These are phyloP conservation scores for Melieria picta DNA, from an alignment of 2,888 invertebrate genomes.

Conservation along the genomic window DNA sequence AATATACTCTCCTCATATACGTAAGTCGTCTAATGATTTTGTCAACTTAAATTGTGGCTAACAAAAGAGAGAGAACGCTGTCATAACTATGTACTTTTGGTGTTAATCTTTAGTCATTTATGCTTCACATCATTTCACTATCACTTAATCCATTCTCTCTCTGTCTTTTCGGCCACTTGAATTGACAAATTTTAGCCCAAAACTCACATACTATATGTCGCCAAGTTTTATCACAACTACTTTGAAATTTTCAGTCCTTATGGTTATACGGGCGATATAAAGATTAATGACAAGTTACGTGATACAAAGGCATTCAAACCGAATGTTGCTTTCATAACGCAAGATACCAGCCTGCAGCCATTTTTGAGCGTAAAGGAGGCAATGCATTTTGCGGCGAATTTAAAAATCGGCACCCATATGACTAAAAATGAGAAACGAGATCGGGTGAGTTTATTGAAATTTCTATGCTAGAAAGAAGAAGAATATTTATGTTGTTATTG, in stretches of 20 bases:
- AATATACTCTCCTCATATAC: slow-evolving; percentile 90
- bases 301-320: slow-evolving; percentile 76
- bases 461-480: not conserved
- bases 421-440: slow-evolving; percentile 72
- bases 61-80: too few species aligned
- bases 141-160: too few species aligned
- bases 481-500: not conserved
- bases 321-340: slow-evolving; percentile 90
- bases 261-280: slow-evolving; percentile 73
- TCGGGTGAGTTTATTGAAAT: slow-evolving; percentile 69
- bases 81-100: too few species aligned
- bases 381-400: slow-evolving; percentile 85
- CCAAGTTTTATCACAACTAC: too few species aligned
- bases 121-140: too few species aligned
- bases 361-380: slow-evolving; percentile 86
- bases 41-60: too few species aligned
- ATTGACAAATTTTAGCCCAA: too few species aligned
- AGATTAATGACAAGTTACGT: slow-evolving; percentile 76
- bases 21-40: slow-evolving; percentile 67
- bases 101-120: too few species aligned
- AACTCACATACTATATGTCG: too few species aligned
- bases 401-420: slow-evolving; percentile 80
- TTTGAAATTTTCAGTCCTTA: slow-evolving; percentile 45
- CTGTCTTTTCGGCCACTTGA: too few species aligned
- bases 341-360: slow-evolving; percentile 84